Conservation (phyloP, 1,140 invertebrate species). For the Drosophila willistoni region DNA sequence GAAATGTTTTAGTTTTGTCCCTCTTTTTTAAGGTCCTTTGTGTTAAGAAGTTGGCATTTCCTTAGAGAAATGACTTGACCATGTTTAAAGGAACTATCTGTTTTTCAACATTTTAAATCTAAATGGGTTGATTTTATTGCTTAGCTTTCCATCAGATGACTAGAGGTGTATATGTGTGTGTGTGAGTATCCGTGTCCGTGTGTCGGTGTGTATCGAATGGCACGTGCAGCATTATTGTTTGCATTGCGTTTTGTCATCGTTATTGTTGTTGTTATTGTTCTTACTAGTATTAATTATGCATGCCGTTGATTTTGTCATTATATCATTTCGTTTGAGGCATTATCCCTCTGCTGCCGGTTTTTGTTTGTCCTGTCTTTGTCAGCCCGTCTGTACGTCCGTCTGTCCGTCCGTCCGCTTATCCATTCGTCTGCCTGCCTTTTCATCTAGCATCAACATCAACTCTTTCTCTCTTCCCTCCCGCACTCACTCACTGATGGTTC, state of each 20-base stretch:
- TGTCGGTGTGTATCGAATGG: background rate
- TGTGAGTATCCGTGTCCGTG: too few species aligned
- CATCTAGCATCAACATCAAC: background rate
- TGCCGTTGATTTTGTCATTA: slow-evolving; percentile 58
- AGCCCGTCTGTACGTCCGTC: background rate
- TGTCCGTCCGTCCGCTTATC: too few species aligned
- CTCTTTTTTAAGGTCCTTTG: too few species aligned
- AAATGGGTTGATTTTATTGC: too few species aligned
- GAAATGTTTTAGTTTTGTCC: too few species aligned
- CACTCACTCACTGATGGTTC: background rate
- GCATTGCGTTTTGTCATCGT: background rate
- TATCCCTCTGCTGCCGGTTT: slow-evolving; percentile 38
- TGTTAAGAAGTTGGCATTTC: too few species aligned
- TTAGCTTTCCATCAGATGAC: too few species aligned
- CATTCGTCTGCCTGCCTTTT: background rate
- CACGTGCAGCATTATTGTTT: slow-evolving; percentile 1
- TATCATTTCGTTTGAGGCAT: slow-evolving; percentile 67
- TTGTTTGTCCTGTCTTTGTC: background rate
- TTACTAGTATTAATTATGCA: slow-evolving; percentile 63
- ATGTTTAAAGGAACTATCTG: too few species aligned
- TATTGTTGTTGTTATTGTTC: slow-evolving; percentile 5
- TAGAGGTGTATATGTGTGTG: too few species aligned
- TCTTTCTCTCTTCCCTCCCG: background rate
- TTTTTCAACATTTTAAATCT: too few species aligned
- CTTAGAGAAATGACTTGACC: too few species aligned